Conservation (phyloP, 1,140 invertebrate species). For the Semibalanus balanoides region DNA sequence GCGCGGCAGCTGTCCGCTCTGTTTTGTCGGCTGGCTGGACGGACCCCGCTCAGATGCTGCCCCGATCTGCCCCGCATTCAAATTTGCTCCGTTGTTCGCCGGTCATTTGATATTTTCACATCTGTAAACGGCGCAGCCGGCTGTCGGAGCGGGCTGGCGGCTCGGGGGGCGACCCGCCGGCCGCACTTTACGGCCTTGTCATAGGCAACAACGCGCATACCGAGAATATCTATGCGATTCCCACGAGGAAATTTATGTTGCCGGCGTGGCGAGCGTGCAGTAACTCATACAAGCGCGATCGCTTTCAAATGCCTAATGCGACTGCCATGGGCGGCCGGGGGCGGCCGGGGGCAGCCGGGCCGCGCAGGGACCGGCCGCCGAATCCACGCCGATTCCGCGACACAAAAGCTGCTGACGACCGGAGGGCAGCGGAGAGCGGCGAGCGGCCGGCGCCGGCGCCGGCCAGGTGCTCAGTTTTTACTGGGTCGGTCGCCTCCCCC, state of each 20-base stretch:
- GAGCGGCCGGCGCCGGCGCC: too few species aligned
- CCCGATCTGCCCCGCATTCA: not conserved
- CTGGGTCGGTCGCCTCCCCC: too few species aligned
- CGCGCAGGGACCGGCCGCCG: too few species aligned
- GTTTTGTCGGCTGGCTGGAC: not conserved
- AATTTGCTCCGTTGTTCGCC: not conserved
- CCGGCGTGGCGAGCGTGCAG: not conserved
- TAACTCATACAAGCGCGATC: not conserved
- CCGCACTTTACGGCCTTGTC: not conserved
- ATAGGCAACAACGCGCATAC: not conserved
- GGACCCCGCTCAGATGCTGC: not conserved
- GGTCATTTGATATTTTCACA: slow-evolving; percentile 2
- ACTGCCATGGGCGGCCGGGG: not conserved
- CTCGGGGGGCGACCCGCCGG: not conserved
- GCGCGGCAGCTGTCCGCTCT: not conserved
- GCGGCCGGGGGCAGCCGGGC: too few species aligned
- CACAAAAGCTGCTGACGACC: not conserved
- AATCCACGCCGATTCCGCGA: too few species aligned
- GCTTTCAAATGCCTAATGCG: not conserved
- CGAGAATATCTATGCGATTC: not conserved
- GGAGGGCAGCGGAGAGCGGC: too few species aligned
- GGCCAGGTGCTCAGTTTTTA: not conserved
- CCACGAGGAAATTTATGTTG: not conserved
- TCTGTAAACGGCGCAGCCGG: not conserved
- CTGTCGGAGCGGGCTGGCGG: too few species aligned